Percentiles rank a stretch among this genome's conserved stretches.
Conservation (phyloP, 35 echinoderm and acorn worm species). For the Holothuria glaberrima region DNA sequence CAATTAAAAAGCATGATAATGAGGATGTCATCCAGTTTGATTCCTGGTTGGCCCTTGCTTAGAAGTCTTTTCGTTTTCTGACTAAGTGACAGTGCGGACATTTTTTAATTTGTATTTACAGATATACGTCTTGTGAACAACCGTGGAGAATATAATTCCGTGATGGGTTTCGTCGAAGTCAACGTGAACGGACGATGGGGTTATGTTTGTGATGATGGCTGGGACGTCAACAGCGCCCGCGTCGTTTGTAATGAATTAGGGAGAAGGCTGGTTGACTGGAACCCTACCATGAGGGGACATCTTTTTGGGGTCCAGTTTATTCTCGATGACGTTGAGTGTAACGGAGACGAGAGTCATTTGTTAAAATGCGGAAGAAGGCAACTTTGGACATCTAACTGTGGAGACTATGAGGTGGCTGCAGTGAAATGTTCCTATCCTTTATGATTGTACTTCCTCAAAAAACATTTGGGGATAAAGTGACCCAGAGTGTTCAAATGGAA, state of each 20-base stretch:
- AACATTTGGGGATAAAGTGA: too few species aligned
- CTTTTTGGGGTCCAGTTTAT: not conserved
- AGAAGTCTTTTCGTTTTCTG: too few species aligned
- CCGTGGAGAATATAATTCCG: not conserved
- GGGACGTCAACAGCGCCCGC: conserved; percentile 40
- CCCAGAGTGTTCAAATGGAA: too few species aligned
- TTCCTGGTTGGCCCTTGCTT: too few species aligned
- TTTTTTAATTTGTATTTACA: not conserved
- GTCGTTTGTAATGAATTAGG: conserved; percentile 59
- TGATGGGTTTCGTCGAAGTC: conserved; percentile 48
- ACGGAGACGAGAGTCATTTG: not conserved
- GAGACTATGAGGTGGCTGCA: not conserved
- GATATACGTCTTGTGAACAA: conserved; percentile 20
- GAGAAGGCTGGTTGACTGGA: conserved; percentile 2
- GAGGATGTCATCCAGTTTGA: too few species aligned
- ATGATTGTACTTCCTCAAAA: too few species aligned
- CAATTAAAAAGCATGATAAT: too few species aligned
- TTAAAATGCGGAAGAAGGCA: not conserved
- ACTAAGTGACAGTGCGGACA: too few species aligned
- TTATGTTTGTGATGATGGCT: conserved; percentile 59
- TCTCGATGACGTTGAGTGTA: conserved; percentile 2
- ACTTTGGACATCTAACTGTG: conserved; percentile 12
- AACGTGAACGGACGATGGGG: conserved; percentile 57
- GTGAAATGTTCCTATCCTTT: not conserved
- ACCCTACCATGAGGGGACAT: not conserved